Evolutionary conservation across 2,888 invertebrate species (phyloP), one percentile per base, ranked within the genome.

Genomic region (Eurytoma adleriae): DNA sequence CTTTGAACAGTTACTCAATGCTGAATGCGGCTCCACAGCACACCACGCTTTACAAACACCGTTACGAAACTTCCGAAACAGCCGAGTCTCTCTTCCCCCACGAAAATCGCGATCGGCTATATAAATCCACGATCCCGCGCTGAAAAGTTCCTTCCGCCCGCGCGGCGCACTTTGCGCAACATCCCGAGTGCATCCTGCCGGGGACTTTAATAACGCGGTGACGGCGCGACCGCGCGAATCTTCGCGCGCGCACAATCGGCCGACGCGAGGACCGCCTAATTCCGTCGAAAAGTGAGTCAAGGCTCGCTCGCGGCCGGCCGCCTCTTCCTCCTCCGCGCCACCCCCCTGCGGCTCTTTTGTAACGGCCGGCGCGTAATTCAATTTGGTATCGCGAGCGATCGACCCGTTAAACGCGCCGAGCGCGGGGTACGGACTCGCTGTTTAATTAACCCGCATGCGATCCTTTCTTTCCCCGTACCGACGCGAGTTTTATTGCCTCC

Each of bases 271-370:
- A 68, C 27, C 70, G 40, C 70, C 70, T 74, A 79, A 79, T 70
- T 79, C 66, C 52, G 68, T 79, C 56, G 68, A 40, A 61, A 79
- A 79, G 50, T 70, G 64, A 70, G 79, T 70, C 74, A 75, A 79
- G 79, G 79, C 57, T 57, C 27, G 27, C 7, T 7, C 10, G 40
- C 54, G 20, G 2, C 40, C 66, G 4, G 16, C 24, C 30, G 64
- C 20, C 48, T 16, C 56, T 24, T 16, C 13, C 7, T 12, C 70
- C 40, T 13, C 66, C 24, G 3, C 59, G 69, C 50, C 50, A 14
- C 48, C 52, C 54, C 48, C 52, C 54, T 0, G 0, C 40, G 40
- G 54, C 68, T 40, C 40, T 50, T 59, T 20, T 16, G 18, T 24
- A 54, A 4, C 62, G 54, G 50, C 20, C 48, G 69, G 20, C 16